A percentile compares a stretch with the other conserved stretches of the same genome.
phyloP scores from a whole-genome alignment of 2,797 vertebrate genomes.

The Pogonophryne albipinna region DNA sequence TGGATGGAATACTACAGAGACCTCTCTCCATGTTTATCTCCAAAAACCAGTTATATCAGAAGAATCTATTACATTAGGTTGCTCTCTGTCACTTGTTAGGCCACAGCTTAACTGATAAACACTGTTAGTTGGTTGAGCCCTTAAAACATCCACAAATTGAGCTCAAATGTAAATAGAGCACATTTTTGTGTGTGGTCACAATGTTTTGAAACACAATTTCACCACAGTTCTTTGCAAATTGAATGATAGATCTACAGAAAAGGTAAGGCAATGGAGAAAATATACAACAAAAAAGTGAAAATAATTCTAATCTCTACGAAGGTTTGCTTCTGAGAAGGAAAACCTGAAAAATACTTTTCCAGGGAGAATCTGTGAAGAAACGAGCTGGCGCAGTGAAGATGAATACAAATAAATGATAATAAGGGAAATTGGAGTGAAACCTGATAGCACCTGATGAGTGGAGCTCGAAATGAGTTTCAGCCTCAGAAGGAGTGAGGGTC shows the following conservation, averaged over 20 bases:
- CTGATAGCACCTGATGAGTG: constrained; percentile 14
- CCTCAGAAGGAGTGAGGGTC: constrained; percentile 17
- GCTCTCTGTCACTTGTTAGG: neutral
- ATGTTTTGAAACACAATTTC: neutral
- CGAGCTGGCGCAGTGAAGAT: neutral
- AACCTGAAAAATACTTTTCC: neutral
- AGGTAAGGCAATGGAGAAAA: neutral
- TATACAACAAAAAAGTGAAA: neutral
- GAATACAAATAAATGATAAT: constrained; percentile 21
- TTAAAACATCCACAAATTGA: too few species aligned
- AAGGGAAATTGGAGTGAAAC: constrained; percentile 15
- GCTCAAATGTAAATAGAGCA: neutral
- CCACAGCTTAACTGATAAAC: neutral
- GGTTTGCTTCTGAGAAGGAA: too few species aligned
- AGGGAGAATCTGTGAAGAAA: constrained; percentile 11
- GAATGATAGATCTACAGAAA: neutral
- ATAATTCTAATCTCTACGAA: neutral
- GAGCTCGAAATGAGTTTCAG: constrained; percentile 39
- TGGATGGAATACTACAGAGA: neutral
- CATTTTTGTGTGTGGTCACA: neutral
- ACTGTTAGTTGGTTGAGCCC: neutral
- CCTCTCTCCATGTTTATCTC: neutral
- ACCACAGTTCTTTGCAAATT: neutral
- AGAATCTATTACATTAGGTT: too few species aligned
- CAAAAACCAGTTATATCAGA: too few species aligned